phyloP scores from a whole-genome alignment of 2,888 invertebrate species.

The Pristionchus fissidentatus region DNA sequence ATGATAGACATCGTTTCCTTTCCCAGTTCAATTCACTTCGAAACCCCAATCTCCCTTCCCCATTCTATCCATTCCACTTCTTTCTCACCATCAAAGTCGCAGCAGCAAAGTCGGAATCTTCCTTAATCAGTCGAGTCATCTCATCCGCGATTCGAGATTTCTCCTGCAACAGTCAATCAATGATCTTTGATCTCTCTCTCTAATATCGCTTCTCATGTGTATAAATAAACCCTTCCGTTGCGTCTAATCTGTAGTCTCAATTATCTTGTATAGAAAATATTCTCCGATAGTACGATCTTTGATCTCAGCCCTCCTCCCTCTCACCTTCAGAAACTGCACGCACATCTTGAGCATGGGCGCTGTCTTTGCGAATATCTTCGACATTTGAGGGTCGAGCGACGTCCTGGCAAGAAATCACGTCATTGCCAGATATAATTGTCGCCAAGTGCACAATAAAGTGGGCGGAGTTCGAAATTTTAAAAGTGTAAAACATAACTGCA shows the following conservation, averaged over 20 bases:
- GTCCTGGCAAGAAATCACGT: constrained; percentile 59
- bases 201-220: neutral
- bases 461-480: neutral
- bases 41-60: neutral
- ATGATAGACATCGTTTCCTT: too few relatives aligned
- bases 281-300: too few relatives aligned
- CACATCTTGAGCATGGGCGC: constrained; percentile 67
- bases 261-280: too few relatives aligned
- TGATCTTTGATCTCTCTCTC: neutral
- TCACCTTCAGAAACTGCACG: constrained; percentile 46
- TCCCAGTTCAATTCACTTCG: too few relatives aligned
- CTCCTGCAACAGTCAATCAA: constrained; percentile 55
- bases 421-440: neutral
- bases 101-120: constrained; percentile 70
- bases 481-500: neutral
- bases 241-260: neutral
- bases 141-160: constrained; percentile 62
- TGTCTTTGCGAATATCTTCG: constrained; percentile 58
- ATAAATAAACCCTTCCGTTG: neutral
- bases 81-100: constrained; percentile 61
- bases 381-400: constrained; percentile 64
- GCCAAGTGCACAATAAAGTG: neutral
- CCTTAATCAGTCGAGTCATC: constrained; percentile 60
- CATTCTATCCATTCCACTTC: neutral
- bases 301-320: neutral